phyloP scores from a whole-genome alignment of 2,113 vertebrate genomes.

The Burhinus bistriatus region DNA sequence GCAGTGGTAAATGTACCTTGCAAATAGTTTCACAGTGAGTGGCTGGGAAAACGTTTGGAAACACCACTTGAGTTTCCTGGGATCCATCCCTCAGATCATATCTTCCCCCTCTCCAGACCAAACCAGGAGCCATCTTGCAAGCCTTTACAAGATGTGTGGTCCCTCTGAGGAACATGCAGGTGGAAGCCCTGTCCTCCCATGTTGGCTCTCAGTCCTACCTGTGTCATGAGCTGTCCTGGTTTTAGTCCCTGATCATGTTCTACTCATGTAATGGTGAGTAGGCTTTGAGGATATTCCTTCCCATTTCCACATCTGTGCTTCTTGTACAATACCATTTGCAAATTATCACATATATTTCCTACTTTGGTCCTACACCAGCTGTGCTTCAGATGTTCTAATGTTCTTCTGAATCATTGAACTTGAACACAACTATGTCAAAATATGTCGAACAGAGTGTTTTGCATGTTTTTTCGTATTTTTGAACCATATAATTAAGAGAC shows the following conservation, averaged over 20 bases:
- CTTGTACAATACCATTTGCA: neutral
- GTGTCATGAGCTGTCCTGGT: neutral
- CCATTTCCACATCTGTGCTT: neutral
- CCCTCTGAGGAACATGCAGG: neutral
- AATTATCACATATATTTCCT: neutral
- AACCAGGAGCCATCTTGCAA: neutral
- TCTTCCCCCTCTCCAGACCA: neutral
- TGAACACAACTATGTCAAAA: neutral
- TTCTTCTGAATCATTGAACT: neutral
- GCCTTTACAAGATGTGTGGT: neutral
- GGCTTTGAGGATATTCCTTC: neutral
- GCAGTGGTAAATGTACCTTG: neutral
- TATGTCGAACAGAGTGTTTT: neutral
- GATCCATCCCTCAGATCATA: neutral
- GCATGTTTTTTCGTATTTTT: neutral
- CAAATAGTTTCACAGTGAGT: neutral
- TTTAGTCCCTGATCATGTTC: neutral
- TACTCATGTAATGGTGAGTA: neutral
- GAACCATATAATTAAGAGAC: neutral
- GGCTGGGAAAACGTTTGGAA: neutral
- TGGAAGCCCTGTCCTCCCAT: neutral
- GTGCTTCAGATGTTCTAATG: neutral
- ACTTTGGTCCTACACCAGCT: neutral
- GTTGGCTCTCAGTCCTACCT: neutral
- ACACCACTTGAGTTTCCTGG: neutral